These are phyloP conservation scores for Lamellibrachia luymesi DNA, from an alignment of 1,140 invertebrate genomes.

Conservation along the genomic window DNA sequence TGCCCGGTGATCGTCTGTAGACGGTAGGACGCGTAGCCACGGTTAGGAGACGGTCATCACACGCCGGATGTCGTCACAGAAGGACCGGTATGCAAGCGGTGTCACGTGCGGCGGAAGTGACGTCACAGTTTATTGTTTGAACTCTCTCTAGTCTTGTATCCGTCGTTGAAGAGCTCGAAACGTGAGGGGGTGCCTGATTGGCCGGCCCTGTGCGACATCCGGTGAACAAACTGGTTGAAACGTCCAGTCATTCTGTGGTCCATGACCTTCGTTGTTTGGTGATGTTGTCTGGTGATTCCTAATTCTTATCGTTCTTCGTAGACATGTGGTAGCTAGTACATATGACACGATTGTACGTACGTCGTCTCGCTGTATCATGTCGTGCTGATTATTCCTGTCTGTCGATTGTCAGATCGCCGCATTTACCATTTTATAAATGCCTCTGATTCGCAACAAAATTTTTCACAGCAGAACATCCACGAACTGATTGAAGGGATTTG, in stretches of 20 bases:
- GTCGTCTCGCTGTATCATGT: background rate
- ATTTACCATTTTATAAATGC: background rate
- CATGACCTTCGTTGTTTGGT: background rate
- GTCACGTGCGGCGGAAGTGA: background rate
- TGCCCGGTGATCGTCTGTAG: constrained; percentile 30
- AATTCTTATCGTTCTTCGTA: background rate
- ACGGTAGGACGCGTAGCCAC: constrained; percentile 19
- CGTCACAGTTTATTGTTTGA: background rate
- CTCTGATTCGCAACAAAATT: background rate
- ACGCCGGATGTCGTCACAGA: background rate
- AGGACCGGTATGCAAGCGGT: background rate
- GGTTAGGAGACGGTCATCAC: background rate
- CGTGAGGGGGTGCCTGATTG: background rate
- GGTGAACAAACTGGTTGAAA: background rate
- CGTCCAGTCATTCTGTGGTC: background rate
- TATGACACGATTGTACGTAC: background rate
- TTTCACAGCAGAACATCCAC: background rate
- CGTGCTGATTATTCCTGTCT: too few species aligned
- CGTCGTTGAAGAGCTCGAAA: too few species aligned
- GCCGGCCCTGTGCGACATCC: background rate
- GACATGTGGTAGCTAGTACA: background rate
- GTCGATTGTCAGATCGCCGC: background rate
- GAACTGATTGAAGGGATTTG: background rate
- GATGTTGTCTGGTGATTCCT: background rate
- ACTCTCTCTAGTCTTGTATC: background rate